A percentile compares a stretch with the other conserved stretches of the same genome.
Conservation (phyloP, 2,797 vertebrate genomes). For the Spea hammondii region DNA sequence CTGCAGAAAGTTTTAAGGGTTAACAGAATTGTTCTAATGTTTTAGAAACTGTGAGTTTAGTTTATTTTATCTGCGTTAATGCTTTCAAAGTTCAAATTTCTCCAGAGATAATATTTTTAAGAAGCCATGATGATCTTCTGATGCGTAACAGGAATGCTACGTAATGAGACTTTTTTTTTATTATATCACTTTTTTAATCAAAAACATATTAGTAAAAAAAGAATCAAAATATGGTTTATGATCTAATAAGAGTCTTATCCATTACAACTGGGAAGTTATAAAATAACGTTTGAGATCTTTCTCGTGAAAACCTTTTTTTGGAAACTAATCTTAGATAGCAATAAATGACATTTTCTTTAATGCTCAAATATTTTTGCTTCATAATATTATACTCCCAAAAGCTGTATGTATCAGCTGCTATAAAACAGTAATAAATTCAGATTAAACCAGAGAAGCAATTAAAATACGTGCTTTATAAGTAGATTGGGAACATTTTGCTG, state of each 20-base stretch:
- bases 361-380: slow-evolving; percentile 31
- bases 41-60: too few relatives aligned
- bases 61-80: too few relatives aligned
- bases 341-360: slow-evolving; percentile 44
- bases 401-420: slow-evolving; percentile 18
- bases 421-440: slow-evolving; percentile 28
- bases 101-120: too few relatives aligned
- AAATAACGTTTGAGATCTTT: slow-evolving; percentile 32
- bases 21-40: too few relatives aligned
- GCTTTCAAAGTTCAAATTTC: too few relatives aligned
- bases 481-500: neutral
- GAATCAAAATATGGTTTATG: slow-evolving; percentile 17
- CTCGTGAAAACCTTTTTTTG: slow-evolving; percentile 26
- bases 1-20: too few relatives aligned
- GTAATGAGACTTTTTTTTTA: neutral
- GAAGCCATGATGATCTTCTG: too few relatives aligned
- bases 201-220: slow-evolving; percentile 23
- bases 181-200: slow-evolving; percentile 31
- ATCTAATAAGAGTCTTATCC: neutral
- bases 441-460: slow-evolving; percentile 29
- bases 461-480: slow-evolving; percentile 11
- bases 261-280: slow-evolving; percentile 26
- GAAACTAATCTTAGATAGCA: slow-evolving; percentile 26
- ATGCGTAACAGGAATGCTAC: neutral
- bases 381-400: slow-evolving; percentile 32